Conservation (phyloP, 1,140 invertebrate species). For the Harpegnathos saltator region DNA sequence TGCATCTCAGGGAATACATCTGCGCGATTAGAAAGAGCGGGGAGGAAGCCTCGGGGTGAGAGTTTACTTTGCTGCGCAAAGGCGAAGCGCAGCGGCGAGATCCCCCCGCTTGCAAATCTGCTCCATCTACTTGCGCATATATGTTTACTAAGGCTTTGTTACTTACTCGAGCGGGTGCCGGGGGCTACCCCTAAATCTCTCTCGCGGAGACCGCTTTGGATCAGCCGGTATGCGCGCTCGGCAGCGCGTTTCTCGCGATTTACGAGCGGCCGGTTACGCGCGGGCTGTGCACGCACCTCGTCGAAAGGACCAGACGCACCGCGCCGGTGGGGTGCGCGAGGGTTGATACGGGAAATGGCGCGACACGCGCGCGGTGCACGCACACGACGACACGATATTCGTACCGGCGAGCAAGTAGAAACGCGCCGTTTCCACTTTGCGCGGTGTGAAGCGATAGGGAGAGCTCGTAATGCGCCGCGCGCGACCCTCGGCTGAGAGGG, state of each 20-base stretch:
- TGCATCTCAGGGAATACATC: too few relatives aligned
- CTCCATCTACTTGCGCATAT: not conserved
- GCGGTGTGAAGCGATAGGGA: not conserved
- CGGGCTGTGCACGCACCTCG: conserved; percentile 22
- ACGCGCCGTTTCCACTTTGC: conserved; percentile 10
- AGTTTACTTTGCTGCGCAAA: too few relatives aligned
- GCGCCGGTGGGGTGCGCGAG: not conserved
- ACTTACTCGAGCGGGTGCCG: conserved; percentile 21
- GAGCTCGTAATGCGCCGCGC: not conserved
- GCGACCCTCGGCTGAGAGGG: not conserved
- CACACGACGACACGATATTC: conserved; percentile 22
- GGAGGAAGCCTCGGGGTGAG: too few relatives aligned
- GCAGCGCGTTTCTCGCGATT: too few relatives aligned
- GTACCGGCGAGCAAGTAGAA: conserved; percentile 6
- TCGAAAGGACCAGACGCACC: not conserved
- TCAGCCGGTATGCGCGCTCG: conserved; percentile 2
- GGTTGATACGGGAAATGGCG: conserved; percentile 34
- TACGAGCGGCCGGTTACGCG: conserved; percentile 20
- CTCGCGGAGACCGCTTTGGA: conserved; percentile 19
- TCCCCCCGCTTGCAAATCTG: conserved; percentile 9
- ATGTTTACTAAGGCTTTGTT: conserved; percentile 28
- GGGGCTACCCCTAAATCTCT: conserved; percentile 25
- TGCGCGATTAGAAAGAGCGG: too few relatives aligned
- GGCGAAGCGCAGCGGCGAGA: too few relatives aligned
- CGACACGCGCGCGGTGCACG: not conserved